Conservation (phyloP, 2,797 vertebrate genomes). For the Acanthurus leucopareius region DNA sequence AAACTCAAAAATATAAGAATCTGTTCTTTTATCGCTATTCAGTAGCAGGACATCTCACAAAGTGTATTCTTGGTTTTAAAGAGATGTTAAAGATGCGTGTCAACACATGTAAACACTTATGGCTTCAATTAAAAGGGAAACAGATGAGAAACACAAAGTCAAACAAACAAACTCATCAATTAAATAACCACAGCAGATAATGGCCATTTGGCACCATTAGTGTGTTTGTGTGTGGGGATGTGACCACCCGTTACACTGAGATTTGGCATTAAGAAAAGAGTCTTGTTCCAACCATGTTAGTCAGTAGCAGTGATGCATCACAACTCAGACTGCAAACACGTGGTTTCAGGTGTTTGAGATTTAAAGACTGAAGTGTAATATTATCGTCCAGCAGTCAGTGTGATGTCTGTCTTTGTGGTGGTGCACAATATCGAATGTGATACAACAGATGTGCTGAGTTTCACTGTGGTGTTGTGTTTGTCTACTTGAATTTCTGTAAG, state of each 20-base stretch:
- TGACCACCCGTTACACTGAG: slow-evolving; percentile 17
- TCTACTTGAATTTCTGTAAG: slow-evolving; percentile 23
- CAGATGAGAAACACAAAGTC: slow-evolving; percentile 15
- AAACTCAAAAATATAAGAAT: slow-evolving; percentile 22
- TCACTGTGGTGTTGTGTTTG: slow-evolving; percentile 34
- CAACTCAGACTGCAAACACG: slow-evolving; percentile 11
- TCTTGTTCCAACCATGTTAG: slow-evolving; percentile 10
- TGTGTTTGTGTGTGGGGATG: background rate
- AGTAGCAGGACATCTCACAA: slow-evolving; percentile 47
- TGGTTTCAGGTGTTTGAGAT: slow-evolving; percentile 19
- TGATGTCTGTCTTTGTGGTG: slow-evolving; percentile 15
- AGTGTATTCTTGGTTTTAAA: slow-evolving; percentile 41
- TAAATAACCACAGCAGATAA: background rate
- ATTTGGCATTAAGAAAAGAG: slow-evolving; percentile 33
- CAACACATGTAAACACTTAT: slow-evolving; percentile 10
- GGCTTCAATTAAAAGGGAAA: slow-evolving; percentile 10
- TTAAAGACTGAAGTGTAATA: background rate
- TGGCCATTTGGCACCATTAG: slow-evolving; percentile 28
- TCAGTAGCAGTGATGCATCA: slow-evolving; percentile 30
- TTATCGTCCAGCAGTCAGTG: background rate
- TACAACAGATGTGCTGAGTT: slow-evolving; percentile 30
- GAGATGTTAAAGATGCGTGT: slow-evolving; percentile 3
- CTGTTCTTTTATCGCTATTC: slow-evolving; percentile 4
- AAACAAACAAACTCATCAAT: slow-evolving; percentile 5
- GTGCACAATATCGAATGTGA: slow-evolving; percentile 12